Percentiles rank a stretch among this genome's conserved stretches.
Conservation (phyloP, 2,888 invertebrate species). For the Epistrophe grossulariae region DNA sequence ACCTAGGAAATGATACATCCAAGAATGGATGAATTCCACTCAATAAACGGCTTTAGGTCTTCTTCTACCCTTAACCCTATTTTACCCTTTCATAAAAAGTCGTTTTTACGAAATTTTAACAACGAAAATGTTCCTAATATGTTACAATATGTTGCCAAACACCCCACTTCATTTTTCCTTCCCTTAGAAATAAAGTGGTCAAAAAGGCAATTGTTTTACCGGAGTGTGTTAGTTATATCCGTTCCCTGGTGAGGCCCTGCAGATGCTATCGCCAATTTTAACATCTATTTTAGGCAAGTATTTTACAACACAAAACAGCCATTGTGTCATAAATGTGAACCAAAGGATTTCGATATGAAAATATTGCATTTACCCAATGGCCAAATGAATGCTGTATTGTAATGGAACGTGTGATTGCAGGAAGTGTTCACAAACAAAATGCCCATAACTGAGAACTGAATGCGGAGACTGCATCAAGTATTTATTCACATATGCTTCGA, state of each 20-base stretch:
- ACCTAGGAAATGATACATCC: no score
- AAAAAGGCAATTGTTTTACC: no score
- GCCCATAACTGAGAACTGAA: constrained; percentile 59
- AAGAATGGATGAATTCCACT: no score
- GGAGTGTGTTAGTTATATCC: no score
- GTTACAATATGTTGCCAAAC: no score
- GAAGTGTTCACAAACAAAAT: constrained; percentile 71
- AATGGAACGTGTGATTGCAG: constrained; percentile 74
- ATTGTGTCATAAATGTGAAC: constrained; percentile 24
- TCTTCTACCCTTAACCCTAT: no score
- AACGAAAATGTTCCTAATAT: no score
- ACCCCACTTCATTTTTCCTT: no score
- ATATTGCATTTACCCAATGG: constrained; percentile 72
- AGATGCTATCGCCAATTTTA: constrained; percentile 50
- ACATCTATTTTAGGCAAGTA: neutral
- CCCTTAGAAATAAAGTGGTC: no score
- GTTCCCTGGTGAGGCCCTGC: constrained; percentile 35
- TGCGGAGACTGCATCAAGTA: constrained; percentile 36
- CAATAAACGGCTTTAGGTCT: no score
- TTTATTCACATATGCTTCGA: constrained; percentile 57
- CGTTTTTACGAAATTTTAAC: no score
- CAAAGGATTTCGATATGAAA: constrained; percentile 60
- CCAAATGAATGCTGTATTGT: constrained; percentile 47
- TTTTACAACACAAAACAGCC: constrained; percentile 41
- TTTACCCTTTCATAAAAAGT: no score